phyloP scores from a whole-genome alignment of 2,113 vertebrate genomes.

The Ahaetulla prasina region DNA sequence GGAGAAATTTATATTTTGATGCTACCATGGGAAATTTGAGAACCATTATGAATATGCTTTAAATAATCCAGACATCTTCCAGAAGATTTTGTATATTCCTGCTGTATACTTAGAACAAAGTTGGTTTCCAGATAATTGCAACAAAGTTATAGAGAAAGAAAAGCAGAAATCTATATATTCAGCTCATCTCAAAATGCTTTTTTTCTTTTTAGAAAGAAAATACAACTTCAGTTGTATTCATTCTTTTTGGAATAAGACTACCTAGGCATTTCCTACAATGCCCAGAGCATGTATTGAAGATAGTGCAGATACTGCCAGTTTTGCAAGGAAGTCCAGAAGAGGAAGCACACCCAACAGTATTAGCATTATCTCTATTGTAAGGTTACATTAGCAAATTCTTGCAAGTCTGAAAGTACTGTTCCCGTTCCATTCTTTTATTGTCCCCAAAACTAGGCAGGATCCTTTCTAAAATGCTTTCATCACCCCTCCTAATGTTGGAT shows the following conservation, averaged over 20 bases:
- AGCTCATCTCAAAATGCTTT: neutral
- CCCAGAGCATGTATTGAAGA: neutral
- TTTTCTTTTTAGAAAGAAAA: too few relatives aligned
- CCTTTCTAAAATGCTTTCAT: neutral
- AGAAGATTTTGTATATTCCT: neutral
- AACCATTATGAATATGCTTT: neutral
- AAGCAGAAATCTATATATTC: neutral
- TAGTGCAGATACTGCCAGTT: neutral
- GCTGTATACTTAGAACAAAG: neutral
- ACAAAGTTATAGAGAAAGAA: neutral
- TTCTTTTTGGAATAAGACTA: neutral
- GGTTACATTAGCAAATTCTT: neutral
- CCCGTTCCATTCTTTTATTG: neutral
- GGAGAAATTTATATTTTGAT: neutral
- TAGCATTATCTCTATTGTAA: neutral
- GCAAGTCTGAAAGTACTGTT: neutral
- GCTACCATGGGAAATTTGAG: neutral
- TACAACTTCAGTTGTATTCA: neutral
- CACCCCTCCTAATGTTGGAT: neutral
- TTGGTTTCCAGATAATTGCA: neutral
- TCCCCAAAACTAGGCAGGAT: neutral
- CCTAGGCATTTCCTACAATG: neutral
- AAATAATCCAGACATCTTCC: neutral
- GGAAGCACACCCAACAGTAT: neutral
- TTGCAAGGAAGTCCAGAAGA: neutral